Evolutionary conservation across 1,140 invertebrate genomes (phyloP), one percentile per base, ranked within the genome.

Genomic region (Caenorhabditis brenneri): DNA sequence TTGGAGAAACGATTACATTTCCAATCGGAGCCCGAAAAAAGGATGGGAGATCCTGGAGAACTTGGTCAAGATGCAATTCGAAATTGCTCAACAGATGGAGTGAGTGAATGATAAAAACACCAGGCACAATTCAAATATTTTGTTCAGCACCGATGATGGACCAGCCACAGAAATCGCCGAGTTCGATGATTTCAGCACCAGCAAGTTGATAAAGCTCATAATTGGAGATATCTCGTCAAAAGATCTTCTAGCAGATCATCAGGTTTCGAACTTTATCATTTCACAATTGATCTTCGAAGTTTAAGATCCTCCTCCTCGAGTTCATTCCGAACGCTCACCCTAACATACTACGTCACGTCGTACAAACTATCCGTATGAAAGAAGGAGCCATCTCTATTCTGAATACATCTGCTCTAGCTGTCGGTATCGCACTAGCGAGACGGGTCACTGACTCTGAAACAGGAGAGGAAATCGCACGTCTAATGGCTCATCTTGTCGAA

Each of bases 1-100:
- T 19, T 80, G 65, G 65, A 74, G 65, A 74, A 74, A 42, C 29
- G 65, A 74, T 24, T 74, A 74, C 15, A 46, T 74, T 12, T 31
- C 36, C 1, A 31, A 74, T 27, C 65, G 65, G 0, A 74, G 12
- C n/a, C 33, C 65, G 7, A 42, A 74, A 24, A 74, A 74, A n/a
- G 65, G 65, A 46, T 74, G 65, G 65, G 36, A 74, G 22, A 74
- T 74, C 24, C 15, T 74, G 29, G 65, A 74, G 9, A 74, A 74
- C 4, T n/a, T 74, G 0, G 65, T 24, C 2, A 42, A 39, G 36
- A 46, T 74, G 9, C 65, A 74, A 24, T 36, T 9, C 7, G 65
- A 74, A 24, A 3, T 10, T 10, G 22, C 15, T 74, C 65, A 74
- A 24, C 19, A 46, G 22, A 42, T 74, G 36, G 65, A 74, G 65